These are phyloP conservation scores for Todiramphus chloris DNA, from an alignment of 2,113 vertebrate genomes.

Conservation along the genomic window DNA sequence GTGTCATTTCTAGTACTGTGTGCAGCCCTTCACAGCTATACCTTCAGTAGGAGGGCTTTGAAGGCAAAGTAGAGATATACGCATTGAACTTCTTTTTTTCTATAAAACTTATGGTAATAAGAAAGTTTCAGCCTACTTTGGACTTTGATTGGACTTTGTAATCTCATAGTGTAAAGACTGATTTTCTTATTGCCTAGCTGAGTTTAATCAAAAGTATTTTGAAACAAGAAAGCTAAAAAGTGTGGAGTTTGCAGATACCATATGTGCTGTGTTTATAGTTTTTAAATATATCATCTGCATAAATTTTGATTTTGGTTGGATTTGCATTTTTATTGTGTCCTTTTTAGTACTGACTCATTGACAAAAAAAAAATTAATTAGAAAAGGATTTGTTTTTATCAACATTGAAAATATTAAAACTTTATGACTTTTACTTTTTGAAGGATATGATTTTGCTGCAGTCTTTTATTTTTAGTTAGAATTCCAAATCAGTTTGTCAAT, in stretches of 20 bases:
- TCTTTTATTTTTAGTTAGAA: not conserved
- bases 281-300: slow-evolving; percentile 6
- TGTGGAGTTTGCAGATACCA: not conserved
- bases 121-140: not conserved
- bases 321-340: slow-evolving; percentile 28
- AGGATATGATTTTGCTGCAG: not conserved
- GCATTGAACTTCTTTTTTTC: not conserved
- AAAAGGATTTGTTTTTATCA: not conserved
- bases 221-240: slow-evolving; percentile 9
- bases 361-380: not conserved
- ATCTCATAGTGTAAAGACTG: not conserved
- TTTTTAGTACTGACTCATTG: not conserved
- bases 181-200: not conserved
- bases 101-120: not conserved
- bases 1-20: not conserved
- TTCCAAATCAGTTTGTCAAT: not conserved
- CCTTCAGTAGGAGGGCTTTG: not conserved
- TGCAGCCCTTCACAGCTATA: not conserved
- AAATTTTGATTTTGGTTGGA: slow-evolving; percentile 25
- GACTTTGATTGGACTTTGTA: not conserved
- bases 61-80: not conserved
- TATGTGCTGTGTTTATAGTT: slow-evolving; percentile 22
- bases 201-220: not conserved
- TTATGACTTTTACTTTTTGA: not conserved
- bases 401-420: not conserved